phyloP scores from a whole-genome alignment of 53 echinoderm and acorn worm genomes.

The Mesocentrotus franciscanus region DNA sequence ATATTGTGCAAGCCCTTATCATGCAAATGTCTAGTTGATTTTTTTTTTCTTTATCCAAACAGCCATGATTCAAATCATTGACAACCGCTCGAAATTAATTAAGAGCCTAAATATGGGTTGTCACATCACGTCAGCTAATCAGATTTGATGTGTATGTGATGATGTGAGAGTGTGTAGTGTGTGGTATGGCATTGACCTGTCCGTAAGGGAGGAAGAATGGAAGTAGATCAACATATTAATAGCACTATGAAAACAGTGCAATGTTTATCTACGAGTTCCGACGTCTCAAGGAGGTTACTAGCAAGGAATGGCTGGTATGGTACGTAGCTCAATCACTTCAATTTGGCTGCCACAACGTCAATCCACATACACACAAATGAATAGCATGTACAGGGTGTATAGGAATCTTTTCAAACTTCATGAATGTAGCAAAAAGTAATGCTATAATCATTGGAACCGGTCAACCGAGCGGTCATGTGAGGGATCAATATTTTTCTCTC shows the following conservation, averaged over 20 bases:
- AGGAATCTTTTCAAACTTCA: neutral
- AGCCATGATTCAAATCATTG: too few species aligned
- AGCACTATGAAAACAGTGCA: constrained; percentile 47
- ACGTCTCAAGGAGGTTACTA: neutral
- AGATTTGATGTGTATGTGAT: neutral
- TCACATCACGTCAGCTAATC: neutral
- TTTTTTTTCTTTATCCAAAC: too few species aligned
- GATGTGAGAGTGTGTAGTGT: neutral
- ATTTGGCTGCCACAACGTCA: neutral
- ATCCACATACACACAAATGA: neutral
- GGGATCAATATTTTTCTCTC: too few species aligned
- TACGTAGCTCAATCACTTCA: neutral
- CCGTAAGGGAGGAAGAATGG: neutral
- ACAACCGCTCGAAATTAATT: neutral
- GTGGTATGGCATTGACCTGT: constrained; percentile 20
- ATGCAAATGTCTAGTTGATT: too few species aligned
- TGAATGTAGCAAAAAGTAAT: neutral
- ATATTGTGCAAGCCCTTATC: too few species aligned
- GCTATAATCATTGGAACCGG: too few species aligned
- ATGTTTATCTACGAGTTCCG: constrained; percentile 24
- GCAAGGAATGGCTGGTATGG: neutral
- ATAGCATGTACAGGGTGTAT: neutral
- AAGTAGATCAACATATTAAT: constrained; percentile 46
- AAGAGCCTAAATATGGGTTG: neutral
- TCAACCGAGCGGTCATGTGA: too few species aligned